Evolutionary conservation across 2,888 invertebrate genomes (phyloP), one percentile per base, ranked within the genome.

Genomic region (Nasonovia ribisnigri): DNA sequence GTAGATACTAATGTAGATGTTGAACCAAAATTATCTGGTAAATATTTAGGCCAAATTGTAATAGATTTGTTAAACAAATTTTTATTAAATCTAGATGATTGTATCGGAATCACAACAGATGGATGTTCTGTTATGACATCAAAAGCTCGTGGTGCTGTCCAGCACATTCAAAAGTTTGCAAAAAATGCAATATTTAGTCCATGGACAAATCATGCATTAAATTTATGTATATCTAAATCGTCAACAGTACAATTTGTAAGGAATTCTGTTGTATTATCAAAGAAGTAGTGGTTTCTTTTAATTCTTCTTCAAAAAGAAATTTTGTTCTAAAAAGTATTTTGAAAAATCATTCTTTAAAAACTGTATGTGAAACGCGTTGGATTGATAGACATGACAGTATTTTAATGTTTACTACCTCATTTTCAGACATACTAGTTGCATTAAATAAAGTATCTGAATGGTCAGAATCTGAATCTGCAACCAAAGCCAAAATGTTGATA

Each of bases 191-290:
- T 67, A 13, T 67, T 11, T 67, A 67, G 67, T n/a, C 67, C n/a
- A n/a, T 67, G 67, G n/a, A 13, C 8, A n/a, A 67, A 67, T 67
- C 67, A 67, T 67, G n/a, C 67, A 13, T 67, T 67, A 67, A 67
- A 67, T n/a, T 67, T 67, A 67, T n/a, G 67, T 67, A 67, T 67
- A 67, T 67, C 67, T 67, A 67, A 67, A 67, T 67, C 67, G 13
- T 67, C 67, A n/a, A 67, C 67, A 29, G n/a, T 67, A 29, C n/a
- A 67, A 67, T 67, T 67, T 67, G 67, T n/a, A 67, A 67, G 67
- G 13, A 67, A 67, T 67, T 67, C 67, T 67, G 67, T 67, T n/a
- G 67, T n/a, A n/a, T 67, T 67, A 67, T 67, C 29, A 67, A 67
- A 67, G 67, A 67, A 67, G 67, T 67, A 67, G 67, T 67, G 1